phyloP scores from a whole-genome alignment of 2,888 invertebrate species.

The Caenorhabditis japonica region DNA sequence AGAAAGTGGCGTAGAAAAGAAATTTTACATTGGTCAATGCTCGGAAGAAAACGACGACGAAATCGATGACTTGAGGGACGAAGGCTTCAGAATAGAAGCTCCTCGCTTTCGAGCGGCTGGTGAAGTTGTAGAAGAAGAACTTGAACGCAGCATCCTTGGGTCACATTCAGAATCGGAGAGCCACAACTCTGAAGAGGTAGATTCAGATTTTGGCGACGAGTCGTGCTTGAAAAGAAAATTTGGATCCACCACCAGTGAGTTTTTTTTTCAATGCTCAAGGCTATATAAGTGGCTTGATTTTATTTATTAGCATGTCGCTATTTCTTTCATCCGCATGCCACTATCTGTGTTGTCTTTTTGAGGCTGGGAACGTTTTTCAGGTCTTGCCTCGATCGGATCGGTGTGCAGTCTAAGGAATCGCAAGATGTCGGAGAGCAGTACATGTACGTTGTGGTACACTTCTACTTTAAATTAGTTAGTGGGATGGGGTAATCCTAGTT shows the following conservation, averaged over 20 bases:
- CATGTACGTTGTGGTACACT: constrained; percentile 53
- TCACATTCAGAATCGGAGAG: constrained; percentile 34
- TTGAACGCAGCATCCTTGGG: constrained; percentile 16
- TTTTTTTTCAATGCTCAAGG: not conserved
- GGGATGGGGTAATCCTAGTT: constrained; percentile 1
- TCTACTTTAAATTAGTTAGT: constrained; percentile 2
- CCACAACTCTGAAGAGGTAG: constrained; percentile 41
- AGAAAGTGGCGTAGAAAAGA: constrained; percentile 37
- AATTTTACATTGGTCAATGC: constrained; percentile 13
- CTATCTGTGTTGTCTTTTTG: constrained; percentile 25
- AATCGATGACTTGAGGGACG: constrained; percentile 11
- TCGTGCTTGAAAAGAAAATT: constrained; percentile 43
- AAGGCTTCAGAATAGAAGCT: constrained; percentile 17
- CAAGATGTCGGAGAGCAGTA: constrained; percentile 54
- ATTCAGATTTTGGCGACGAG: constrained; percentile 42
- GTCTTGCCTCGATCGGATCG: constrained; percentile 58
- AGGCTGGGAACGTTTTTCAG: constrained; percentile 59
- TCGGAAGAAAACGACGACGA: constrained; percentile 15
- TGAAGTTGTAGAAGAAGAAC: constrained; percentile 17
- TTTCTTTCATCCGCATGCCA: constrained; percentile 15
- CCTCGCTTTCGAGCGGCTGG: constrained; percentile 31
- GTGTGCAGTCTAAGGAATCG: constrained; percentile 56
- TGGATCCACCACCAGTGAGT: constrained; percentile 50
- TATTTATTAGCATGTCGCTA: constrained; percentile 12
- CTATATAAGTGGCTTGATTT: not conserved